phyloP scores from a whole-genome alignment of 2,113 vertebrate genomes.

The Heterotis niloticus region DNA sequence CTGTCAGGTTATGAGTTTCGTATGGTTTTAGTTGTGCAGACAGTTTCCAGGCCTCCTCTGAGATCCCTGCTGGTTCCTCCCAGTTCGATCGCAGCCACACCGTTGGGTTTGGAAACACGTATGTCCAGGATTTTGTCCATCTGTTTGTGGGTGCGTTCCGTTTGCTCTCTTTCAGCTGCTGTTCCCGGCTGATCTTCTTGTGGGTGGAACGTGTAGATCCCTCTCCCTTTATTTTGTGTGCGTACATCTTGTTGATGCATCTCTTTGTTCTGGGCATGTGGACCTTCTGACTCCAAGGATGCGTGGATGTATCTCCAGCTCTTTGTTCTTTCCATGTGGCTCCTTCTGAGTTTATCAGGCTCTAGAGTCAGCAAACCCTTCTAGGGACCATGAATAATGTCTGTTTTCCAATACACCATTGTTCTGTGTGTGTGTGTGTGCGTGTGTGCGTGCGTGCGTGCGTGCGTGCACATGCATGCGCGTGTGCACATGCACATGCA shows the following conservation, averaged over 20 bases:
- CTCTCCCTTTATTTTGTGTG: slow-evolving; percentile 27
- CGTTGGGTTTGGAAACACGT: background rate
- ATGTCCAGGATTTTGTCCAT: background rate
- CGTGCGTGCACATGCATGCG: background rate
- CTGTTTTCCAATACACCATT: no score
- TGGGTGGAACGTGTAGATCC: slow-evolving; percentile 3
- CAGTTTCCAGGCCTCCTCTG: background rate
- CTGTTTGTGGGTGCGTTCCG: background rate
- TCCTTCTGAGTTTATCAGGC: background rate
- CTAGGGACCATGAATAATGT: no score
- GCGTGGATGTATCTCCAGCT: background rate
- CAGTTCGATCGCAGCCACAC: background rate
- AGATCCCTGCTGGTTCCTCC: background rate
- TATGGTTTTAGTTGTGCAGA: no score
- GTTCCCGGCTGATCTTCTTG: background rate
- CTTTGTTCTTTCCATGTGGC: background rate
- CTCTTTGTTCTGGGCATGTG: background rate
- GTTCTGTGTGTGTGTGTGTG: background rate
- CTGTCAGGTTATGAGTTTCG: background rate
- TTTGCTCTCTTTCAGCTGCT: background rate
- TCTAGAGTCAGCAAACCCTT: no score
- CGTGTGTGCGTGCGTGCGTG: no score
- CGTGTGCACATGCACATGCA: background rate
- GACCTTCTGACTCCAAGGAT: background rate
- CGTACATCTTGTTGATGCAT: slow-evolving; percentile 25